These are phyloP conservation scores for Meghimatium bilineatum DNA, from an alignment of 2,888 invertebrate species.

Conservation along the genomic window DNA sequence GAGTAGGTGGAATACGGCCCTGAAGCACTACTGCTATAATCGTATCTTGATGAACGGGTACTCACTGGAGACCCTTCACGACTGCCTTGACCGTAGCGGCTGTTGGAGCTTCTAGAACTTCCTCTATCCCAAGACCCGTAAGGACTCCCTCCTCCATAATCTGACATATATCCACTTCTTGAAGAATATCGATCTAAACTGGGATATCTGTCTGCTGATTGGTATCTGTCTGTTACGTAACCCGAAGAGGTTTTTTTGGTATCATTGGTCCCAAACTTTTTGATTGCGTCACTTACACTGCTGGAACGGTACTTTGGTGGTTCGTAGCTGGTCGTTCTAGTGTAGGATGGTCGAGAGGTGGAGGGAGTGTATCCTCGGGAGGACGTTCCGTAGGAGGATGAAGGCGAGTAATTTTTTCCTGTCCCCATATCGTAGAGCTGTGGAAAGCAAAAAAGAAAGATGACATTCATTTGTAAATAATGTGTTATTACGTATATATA, in stretches of 20 bases:
- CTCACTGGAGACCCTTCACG: slow-evolving; percentile 69
- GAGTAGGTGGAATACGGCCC: slow-evolving; percentile 67
- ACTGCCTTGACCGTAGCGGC: slow-evolving; percentile 64
- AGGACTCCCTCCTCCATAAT: slow-evolving; percentile 69
- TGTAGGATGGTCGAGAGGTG: slow-evolving; percentile 45
- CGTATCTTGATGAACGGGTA: slow-evolving; percentile 65
- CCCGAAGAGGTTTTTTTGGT: slow-evolving; percentile 46
- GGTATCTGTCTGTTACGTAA: slow-evolving; percentile 55
- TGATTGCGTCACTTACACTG: slow-evolving; percentile 63
- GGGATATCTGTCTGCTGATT: slow-evolving; percentile 56
- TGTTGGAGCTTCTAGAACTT: slow-evolving; percentile 63
- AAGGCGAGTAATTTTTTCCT: slow-evolving; percentile 64
- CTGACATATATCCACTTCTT: slow-evolving; percentile 70
- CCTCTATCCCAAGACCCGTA: slow-evolving; percentile 69
- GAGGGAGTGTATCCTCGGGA: slow-evolving; percentile 51
- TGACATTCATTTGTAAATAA: too few relatives aligned
- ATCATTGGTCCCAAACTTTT: slow-evolving; percentile 59
- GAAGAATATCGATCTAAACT: slow-evolving; percentile 63
- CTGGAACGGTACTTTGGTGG: slow-evolving; percentile 49
- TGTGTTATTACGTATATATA: too few relatives aligned
- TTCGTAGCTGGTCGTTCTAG: slow-evolving; percentile 53
- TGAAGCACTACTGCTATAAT: slow-evolving; percentile 69
- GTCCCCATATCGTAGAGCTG: slow-evolving; percentile 72
- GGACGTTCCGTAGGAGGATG: slow-evolving; percentile 55
- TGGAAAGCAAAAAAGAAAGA: not conserved